Base-by-base conservation (phyloP, 1,140 invertebrate species). In the Hyles euphorbiae region DNA sequence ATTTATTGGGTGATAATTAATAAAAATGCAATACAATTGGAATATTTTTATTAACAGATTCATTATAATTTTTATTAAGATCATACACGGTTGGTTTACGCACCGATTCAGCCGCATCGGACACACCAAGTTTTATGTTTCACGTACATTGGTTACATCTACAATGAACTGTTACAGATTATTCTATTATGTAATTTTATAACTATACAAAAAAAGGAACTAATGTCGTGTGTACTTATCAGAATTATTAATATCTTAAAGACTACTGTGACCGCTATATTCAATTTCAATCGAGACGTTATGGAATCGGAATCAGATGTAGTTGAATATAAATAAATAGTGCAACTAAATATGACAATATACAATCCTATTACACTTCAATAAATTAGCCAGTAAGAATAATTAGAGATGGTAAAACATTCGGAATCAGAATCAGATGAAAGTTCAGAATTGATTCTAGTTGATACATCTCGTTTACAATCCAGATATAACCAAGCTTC, bases 31-130 rank as follows among this genome's bases (percentile, higher is more conserved):
- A 51, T 55, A 61, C 66, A 75, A 69, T 80, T 83, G 71, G 74
- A 83, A 76, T 81, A 81, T 87, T 87, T 85, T 87, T 84, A 87
- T 85, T 87, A 87, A 87, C 84, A 84, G 74, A 73, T 81, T 40
- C 65, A 53, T 85, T 81, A 85, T 85, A 81, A 76, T 74, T 78
- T 81, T 72, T 79, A 65, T 40, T 40, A 40, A 40, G 36, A 40
- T 73, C 70, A 74, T 70, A 75, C 68, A 45, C 43, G 33, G 58
- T 56, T 44, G 36, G 36, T 40, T 40, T 40, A 5, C 36, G 8
- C 22, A 3, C 5, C 3, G 52, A 54, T 5, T 51, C 33, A 34
- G 56, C 44, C 8, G n/a, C n/a, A 45, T 9, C n/a, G 8, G 44
- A 8, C 44, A n/a, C n/a, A 9, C n/a, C 44, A 8, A 8, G n/a